Percentiles rank a stretch among this genome's conserved stretches.
Evolutionary conservation across 2,888 invertebrate species (phyloP).

Genomic region (Auanema sp.): DNA sequence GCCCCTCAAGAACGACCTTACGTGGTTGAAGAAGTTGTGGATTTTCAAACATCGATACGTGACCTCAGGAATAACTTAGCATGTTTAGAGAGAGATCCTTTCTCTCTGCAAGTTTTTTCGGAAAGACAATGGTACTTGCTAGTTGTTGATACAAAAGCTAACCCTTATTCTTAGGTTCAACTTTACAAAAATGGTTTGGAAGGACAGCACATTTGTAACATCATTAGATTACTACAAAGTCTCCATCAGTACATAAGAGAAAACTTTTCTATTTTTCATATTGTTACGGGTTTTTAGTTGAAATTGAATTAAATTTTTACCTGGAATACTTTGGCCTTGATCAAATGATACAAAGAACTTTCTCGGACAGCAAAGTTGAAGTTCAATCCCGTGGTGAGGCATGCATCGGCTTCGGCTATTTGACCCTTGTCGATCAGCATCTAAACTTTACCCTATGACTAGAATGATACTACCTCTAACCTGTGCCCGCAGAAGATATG

Average conservation of each 20-base stretch:
- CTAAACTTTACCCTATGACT: too few species aligned
- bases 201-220: conserved; percentile 3
- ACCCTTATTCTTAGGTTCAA: not conserved
- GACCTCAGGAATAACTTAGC: conserved; percentile 10
- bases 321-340: conserved; percentile 81
- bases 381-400: conserved; percentile 73
- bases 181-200: conserved; percentile 4
- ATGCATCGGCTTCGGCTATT: conserved; percentile 41
- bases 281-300: too few species aligned
- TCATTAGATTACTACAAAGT: not conserved
- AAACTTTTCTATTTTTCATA: too few species aligned
- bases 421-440: conserved; percentile 52
- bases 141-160: too few species aligned
- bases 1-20: not conserved
- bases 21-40: conserved; percentile 11
- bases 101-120: conserved; percentile 13
- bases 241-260: not conserved
- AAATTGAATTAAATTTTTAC: conserved; percentile 69
- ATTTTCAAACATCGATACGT: conserved; percentile 12
- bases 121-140: conserved; percentile 17
- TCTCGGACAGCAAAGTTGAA: conserved; percentile 90
- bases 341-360: conserved; percentile 84
- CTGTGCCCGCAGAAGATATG: conserved; percentile 80
- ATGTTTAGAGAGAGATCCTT: conserved; percentile 6
- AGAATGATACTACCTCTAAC: conserved; percentile 22